phyloP scores from a whole-genome alignment of 2,797 vertebrate species.

The Sciaenops ocellatus region DNA sequence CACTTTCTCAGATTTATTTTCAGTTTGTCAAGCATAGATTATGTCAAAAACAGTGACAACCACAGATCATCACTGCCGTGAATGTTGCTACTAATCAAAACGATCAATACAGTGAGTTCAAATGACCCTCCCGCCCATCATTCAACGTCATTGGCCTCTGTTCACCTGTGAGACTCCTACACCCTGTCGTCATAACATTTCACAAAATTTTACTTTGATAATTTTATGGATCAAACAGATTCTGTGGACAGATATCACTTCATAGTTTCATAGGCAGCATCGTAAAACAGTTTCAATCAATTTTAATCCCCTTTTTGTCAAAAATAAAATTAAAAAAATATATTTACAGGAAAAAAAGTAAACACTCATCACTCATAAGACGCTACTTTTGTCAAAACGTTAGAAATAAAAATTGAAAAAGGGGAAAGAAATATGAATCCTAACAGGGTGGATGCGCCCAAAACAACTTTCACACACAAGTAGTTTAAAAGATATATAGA shows the following conservation, averaged over 20 bases:
- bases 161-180: constrained; percentile 59
- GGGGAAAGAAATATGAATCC: constrained; percentile 62
- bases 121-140: constrained; percentile 43
- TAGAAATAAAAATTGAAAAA: constrained; percentile 51
- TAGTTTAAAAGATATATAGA: constrained; percentile 78
- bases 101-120: constrained; percentile 74
- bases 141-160: constrained; percentile 48
- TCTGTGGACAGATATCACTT: constrained; percentile 69
- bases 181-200: constrained; percentile 63
- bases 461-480: constrained; percentile 73
- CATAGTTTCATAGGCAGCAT: constrained; percentile 70
- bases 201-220: constrained; percentile 64
- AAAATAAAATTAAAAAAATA: constrained; percentile 57
- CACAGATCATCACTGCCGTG: constrained; percentile 75
- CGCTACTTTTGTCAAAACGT: constrained; percentile 61
- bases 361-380: constrained; percentile 65
- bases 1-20: constrained; percentile 80
- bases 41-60: constrained; percentile 82
- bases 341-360: constrained; percentile 80
- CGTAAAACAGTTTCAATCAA: constrained; percentile 58
- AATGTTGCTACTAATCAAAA: constrained; percentile 81
- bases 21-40: constrained; percentile 82
- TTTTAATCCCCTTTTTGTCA: constrained; percentile 59
- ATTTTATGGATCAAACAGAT: constrained; percentile 67
- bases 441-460: constrained; percentile 67